These are phyloP conservation scores for Drosophila busckii DNA, from an alignment of 1,140 invertebrate genomes.

Conservation along the genomic window DNA sequence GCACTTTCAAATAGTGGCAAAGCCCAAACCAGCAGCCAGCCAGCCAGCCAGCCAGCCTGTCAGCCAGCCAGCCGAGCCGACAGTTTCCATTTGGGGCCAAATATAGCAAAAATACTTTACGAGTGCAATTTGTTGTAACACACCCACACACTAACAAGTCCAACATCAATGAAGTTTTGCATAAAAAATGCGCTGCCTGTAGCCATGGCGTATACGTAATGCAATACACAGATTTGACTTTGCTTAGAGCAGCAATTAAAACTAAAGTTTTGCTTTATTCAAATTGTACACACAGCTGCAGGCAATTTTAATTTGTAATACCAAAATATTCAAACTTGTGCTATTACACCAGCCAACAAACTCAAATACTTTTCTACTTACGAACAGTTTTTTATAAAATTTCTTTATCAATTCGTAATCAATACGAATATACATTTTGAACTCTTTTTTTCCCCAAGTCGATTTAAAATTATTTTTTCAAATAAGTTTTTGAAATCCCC, in stretches of 20 bases:
- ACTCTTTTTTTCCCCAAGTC: no score
- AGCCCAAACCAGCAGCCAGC: slow-evolving; percentile 13
- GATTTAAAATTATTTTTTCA: no score
- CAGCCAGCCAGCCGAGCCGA: no score
- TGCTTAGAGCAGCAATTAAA: slow-evolving; percentile 21
- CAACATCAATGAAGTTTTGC: slow-evolving; percentile 25
- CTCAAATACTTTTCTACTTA: no score
- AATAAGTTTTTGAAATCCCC: no score
- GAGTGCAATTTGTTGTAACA: slow-evolving; percentile 40
- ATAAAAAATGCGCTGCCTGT: slow-evolving; percentile 28
- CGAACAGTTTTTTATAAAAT: no score
- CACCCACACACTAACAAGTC: slow-evolving; percentile 26
- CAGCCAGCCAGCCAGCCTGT: slow-evolving; percentile 25
- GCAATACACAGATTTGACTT: slow-evolving; percentile 42
- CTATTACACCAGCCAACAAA: no score
- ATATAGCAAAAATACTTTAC: slow-evolving; percentile 31
- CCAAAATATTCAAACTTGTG: no score
- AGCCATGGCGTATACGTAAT: slow-evolving; percentile 36
- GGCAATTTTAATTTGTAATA: no score
- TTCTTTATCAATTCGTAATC: no score
- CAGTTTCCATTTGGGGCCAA: slow-evolving; percentile 26
- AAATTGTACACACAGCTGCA: no score
- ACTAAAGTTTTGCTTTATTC: slow-evolving; percentile 13
- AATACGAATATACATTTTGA: no score
- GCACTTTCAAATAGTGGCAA: slow-evolving; percentile 34